phyloP scores from a whole-genome alignment of 1,140 invertebrate genomes.

The Oncopeltus fasciatus region DNA sequence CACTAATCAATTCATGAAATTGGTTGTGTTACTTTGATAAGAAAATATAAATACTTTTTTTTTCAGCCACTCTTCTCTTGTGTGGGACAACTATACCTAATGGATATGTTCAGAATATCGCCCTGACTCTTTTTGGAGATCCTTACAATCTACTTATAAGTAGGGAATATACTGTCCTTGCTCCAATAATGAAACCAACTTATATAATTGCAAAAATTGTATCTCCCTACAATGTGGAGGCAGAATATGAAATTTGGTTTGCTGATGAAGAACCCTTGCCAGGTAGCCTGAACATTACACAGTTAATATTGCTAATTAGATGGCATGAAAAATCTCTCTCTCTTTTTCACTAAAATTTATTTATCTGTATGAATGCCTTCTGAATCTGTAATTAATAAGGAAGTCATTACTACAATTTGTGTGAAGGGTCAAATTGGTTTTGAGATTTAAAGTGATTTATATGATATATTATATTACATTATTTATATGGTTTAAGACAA shows the following conservation, averaged over 20 bases:
- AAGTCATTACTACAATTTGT: no score
- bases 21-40: not conserved
- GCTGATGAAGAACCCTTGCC: slow-evolving; percentile 12
- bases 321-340: no score
- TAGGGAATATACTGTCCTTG: slow-evolving; percentile 1
- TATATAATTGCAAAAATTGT: slow-evolving; percentile 5
- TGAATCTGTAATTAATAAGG: no score
- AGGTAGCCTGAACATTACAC: no score
- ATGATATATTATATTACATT: no score
- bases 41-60: not conserved
- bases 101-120: slow-evolving; percentile 14
- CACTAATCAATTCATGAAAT: not conserved
- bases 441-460: no score
- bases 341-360: no score
- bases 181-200: slow-evolving; percentile 11
- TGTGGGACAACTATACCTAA: slow-evolving; percentile 14
- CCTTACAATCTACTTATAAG: slow-evolving; percentile 11
- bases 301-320: no score
- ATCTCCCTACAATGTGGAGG: slow-evolving; percentile 10
- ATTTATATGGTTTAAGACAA: no score
- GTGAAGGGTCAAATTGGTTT: no score
- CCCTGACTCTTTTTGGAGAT: slow-evolving; percentile 12
- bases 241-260: slow-evolving; percentile 7
- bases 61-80: slow-evolving; percentile 11
- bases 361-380: no score